Base-by-base conservation (phyloP, 1,140 invertebrate species). In the Zophobas atratus region DNA sequence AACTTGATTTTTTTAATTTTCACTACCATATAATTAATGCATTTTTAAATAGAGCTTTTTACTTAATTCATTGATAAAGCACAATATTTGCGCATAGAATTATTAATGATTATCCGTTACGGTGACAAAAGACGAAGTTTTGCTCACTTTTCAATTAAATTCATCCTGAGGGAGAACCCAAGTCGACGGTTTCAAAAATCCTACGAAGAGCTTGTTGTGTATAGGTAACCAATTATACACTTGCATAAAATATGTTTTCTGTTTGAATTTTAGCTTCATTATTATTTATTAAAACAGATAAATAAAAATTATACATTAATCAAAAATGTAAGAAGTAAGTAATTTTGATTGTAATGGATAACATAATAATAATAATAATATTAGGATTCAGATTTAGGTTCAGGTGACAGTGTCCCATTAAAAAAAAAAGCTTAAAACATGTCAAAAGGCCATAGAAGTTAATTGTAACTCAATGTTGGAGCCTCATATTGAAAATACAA, bases 401-500 rank as follows among this genome's bases (percentile, higher is more conserved):
- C 49, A 51, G 46, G 71, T 6, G 71, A 73, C 51, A 6, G 3
- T 35, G 49, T 33, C 32, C 43, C 71, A 33, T 73, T 73, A 73
- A 73, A 55, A 33, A 73, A 73, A 73, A 73, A 73, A n/a, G 35
- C 49, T 73, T 35, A 73, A 73, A 53, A 55, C 71, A 55, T 55
- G 49, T 41, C 43, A 73, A 51, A 53, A 48, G 41, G 49, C 71
- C 46, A 73, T 73, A 38, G 71, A 73, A 73, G 71, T 55, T 55
- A 36, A 73, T 55, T 55, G 46, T 55, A 73, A 51, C 6, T 8
- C 71, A 55, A 73, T 73, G 71, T 55, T 73, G 49, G 33, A 55
- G 53, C 41, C n/a, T 55, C 71, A 73, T n/a, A 56, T 56, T 73
- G 36, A 73, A 55, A 73, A 73, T 55, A 48, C 49, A 6, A 55